A percentile compares a stretch with the other conserved stretches of the same genome.
Evolutionary conservation across 2,888 invertebrate species (phyloP).

Genomic region (Eupithecia pulchellata): DNA sequence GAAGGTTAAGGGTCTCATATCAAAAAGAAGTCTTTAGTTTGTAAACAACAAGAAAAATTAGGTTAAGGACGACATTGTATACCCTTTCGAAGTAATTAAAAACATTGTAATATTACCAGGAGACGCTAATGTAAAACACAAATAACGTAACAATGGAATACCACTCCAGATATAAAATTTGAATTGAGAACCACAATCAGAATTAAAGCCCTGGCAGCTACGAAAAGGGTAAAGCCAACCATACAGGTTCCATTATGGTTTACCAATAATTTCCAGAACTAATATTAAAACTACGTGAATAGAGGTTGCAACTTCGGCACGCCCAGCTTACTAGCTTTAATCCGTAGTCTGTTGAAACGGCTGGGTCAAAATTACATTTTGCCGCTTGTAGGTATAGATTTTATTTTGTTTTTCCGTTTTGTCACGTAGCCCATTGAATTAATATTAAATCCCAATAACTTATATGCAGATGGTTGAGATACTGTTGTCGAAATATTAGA

Average conservation of each 20-base stretch:
- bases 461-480: neutral
- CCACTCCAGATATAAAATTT: neutral
- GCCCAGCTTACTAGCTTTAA: conserved; percentile 30
- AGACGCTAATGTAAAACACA: neutral
- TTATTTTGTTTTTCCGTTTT: neutral
- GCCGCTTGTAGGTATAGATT: neutral
- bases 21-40: neutral
- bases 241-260: conserved; percentile 28
- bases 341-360: conserved; percentile 17
- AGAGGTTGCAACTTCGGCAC: conserved; percentile 33
- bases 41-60: neutral
- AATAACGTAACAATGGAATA: neutral
- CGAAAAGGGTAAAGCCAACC: conserved; percentile 17
- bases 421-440: neutral
- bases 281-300: conserved; percentile 39
- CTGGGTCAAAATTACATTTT: conserved; percentile 18
- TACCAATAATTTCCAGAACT: conserved; percentile 39
- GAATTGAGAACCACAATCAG: neutral
- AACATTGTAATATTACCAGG: neutral
- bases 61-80: neutral
- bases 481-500: too few species aligned
- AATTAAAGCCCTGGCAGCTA: conserved; percentile 5
- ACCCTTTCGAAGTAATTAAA: neutral
- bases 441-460: neutral
- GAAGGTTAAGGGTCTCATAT: too few species aligned